phyloP scores from a whole-genome alignment of 2,888 invertebrate genomes.

The Embidobia sp. region DNA sequence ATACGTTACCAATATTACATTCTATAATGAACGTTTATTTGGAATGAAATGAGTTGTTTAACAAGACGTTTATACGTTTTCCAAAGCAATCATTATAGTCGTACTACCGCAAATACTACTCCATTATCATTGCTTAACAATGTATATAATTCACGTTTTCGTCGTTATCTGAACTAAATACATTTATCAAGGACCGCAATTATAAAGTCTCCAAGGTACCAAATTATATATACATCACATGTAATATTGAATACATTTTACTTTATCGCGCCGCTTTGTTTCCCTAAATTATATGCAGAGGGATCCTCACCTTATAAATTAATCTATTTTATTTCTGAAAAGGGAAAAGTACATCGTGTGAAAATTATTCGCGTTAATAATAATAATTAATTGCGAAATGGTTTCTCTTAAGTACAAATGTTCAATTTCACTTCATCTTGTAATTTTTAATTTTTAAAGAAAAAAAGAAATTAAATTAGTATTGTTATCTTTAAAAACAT shows the following conservation, averaged over 20 bases:
- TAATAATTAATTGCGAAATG: no score
- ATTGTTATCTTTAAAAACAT: no score
- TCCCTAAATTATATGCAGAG: not conserved
- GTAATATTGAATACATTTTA: conserved; percentile 44
- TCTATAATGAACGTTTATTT: conserved; percentile 19
- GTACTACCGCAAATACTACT: conserved; percentile 8
- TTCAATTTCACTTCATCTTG: no score
- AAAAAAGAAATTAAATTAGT: no score
- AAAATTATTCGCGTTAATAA: no score
- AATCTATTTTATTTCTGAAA: no score
- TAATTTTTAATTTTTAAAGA: no score
- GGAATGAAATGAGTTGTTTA: not conserved
- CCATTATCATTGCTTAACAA: conserved; percentile 41
- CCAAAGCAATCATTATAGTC: conserved; percentile 25
- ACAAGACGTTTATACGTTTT: conserved; percentile 11
- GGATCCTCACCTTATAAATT: no score
- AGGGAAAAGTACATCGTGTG: no score
- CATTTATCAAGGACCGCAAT: conserved; percentile 40
- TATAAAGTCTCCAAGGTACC: conserved; percentile 19
- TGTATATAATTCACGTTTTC: conserved; percentile 37
- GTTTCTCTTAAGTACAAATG: no score
- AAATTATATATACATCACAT: conserved; percentile 31
- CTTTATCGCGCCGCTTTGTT: conserved; percentile 11
- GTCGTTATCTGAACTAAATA: conserved; percentile 35
- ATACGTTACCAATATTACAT: conserved; percentile 1